phyloP scores from a whole-genome alignment of 2,888 invertebrate species.

The Agrochola litura region DNA sequence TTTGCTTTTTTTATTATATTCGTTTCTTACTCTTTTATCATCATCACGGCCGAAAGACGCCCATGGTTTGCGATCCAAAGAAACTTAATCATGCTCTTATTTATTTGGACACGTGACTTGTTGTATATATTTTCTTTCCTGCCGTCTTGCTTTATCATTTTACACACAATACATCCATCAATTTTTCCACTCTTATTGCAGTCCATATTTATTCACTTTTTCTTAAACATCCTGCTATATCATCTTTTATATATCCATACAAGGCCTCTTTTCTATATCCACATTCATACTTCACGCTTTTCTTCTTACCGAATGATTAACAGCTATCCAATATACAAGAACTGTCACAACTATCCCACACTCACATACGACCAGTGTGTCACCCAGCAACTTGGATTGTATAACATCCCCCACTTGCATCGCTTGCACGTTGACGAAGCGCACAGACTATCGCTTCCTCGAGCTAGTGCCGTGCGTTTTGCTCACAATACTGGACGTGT shows the following conservation, averaged over 20 bases:
- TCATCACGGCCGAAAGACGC: not conserved
- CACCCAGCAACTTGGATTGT: slow-evolving; percentile 35
- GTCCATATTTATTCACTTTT: not conserved
- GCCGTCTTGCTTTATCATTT: too few species aligned
- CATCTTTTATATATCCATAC: not conserved
- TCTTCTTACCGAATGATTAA: not conserved
- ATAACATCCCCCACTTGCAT: slow-evolving; percentile 59
- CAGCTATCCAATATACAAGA: not conserved
- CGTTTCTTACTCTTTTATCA: not conserved
- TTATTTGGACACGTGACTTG: not conserved
- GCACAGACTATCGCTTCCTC: slow-evolving; percentile 45
- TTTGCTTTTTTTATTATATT: not conserved
- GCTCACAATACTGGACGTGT: slow-evolving; percentile 61
- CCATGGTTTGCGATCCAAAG: not conserved
- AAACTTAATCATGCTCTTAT: not conserved
- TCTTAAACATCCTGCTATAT: not conserved
- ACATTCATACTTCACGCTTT: not conserved
- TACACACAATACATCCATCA: not conserved
- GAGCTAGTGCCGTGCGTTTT: slow-evolving; percentile 48
- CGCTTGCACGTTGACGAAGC: slow-evolving; percentile 35
- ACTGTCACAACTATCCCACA: slow-evolving; percentile 2
- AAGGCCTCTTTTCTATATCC: not conserved
- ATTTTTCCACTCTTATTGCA: not conserved
- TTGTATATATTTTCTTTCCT: too few species aligned
- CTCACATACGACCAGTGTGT: slow-evolving; percentile 8